A percentile compares a stretch with the other conserved stretches of the same genome.
phyloP scores from a whole-genome alignment of 2,888 invertebrate genomes.

The Baronia brevicornis region DNA sequence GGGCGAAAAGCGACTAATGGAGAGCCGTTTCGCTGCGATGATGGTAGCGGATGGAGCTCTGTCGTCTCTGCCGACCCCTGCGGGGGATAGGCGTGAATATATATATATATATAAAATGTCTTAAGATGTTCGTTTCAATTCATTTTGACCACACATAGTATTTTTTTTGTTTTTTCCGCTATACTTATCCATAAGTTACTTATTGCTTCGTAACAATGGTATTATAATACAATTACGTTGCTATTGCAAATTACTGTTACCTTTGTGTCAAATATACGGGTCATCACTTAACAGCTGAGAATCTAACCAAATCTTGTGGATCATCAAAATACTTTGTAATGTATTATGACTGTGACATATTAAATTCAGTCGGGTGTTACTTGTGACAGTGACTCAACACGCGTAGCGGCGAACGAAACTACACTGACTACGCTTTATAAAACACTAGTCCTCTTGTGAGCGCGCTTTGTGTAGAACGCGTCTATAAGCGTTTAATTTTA shows the following conservation, averaged over 20 bases:
- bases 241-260: not conserved
- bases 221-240: conserved; percentile 1
- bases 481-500: not conserved
- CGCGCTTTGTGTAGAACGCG: conserved; percentile 4
- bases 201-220: conserved; percentile 3
- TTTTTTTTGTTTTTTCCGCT: too few species aligned
- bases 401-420: too few species aligned
- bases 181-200: not conserved
- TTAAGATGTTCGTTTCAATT: too few species aligned
- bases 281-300: conserved; percentile 6
- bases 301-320: conserved; percentile 4
- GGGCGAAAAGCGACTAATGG: too few species aligned
- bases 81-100: too few species aligned
- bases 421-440: not conserved
- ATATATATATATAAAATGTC: too few species aligned
- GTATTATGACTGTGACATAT: conserved; percentile 4
- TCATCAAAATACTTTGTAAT: not conserved
- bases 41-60: too few species aligned
- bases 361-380: conserved; percentile 8
- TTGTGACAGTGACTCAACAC: too few species aligned
- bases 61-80: too few species aligned
- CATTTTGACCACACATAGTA: too few species aligned
- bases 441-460: conserved; percentile 8
- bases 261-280: conserved; percentile 8
- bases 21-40: too few species aligned